Evolutionary conservation across 2,797 vertebrate species (phyloP).

Genomic region (Sternarchorhynchus goeldii): DNA sequence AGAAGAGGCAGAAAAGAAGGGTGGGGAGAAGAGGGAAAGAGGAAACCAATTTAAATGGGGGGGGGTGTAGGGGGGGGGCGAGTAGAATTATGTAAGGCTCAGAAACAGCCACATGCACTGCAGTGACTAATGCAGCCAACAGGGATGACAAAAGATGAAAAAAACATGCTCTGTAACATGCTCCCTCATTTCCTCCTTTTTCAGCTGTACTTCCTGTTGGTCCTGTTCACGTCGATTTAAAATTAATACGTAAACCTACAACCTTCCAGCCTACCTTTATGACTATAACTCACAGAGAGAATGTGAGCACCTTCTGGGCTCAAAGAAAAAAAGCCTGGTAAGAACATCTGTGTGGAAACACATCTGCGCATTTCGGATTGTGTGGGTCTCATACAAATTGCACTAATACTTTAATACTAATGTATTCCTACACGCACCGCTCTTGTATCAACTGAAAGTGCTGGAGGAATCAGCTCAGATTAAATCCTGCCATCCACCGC

Average conservation of each 20-base stretch:
- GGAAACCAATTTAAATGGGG: background rate
- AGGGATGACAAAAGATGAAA: conserved; percentile 49
- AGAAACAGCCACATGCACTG: conserved; percentile 35
- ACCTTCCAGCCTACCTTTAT: background rate
- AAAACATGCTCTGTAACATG: conserved; percentile 38
- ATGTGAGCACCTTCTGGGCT: background rate
- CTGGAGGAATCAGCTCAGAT: background rate
- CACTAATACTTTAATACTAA: background rate
- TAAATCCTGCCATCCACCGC: background rate
- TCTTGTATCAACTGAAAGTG: background rate
- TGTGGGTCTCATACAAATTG: background rate
- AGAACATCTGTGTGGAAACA: background rate
- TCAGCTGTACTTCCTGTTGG: conserved; percentile 22
- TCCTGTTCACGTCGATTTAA: background rate
- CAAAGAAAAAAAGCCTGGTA: background rate
- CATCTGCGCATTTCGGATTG: background rate
- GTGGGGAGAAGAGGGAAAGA: background rate
- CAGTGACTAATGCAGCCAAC: conserved; percentile 43
- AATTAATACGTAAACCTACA: background rate
- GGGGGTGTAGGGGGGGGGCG: background rate
- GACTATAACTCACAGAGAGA: background rate
- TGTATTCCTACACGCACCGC: background rate
- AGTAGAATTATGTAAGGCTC: conserved; percentile 47
- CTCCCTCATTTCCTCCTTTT: conserved; percentile 1
- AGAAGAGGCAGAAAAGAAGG: background rate